Percentiles rank a stretch among this genome's conserved stretches.
These are phyloP conservation scores for Gallinago nigripennis DNA, from an alignment of 2,797 vertebrate species.

Conservation along the genomic window DNA sequence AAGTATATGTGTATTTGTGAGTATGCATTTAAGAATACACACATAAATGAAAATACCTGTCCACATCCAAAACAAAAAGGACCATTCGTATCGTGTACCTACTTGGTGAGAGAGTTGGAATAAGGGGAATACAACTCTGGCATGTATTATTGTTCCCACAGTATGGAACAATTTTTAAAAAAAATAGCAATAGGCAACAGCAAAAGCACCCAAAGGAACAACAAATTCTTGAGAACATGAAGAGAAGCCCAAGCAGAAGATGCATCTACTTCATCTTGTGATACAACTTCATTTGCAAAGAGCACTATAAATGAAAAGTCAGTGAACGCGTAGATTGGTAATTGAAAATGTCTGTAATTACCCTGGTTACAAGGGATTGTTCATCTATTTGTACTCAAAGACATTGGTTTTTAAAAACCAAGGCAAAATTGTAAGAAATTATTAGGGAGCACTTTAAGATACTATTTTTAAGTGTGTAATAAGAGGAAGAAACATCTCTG, in stretches of 20 bases:
- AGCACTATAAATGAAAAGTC: conserved; percentile 44
- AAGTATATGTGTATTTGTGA: background rate
- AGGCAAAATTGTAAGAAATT: conserved; percentile 32
- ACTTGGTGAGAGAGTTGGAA: background rate
- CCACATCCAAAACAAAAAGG: background rate
- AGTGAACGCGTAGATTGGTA: background rate
- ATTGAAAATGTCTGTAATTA: conserved; percentile 55
- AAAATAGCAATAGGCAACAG: background rate
- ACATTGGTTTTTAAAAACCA: background rate
- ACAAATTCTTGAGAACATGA: conserved; percentile 32
- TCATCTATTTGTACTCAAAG: conserved; percentile 16
- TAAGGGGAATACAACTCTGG: background rate
- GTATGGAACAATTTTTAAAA: background rate
- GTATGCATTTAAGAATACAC: background rate
- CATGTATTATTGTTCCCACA: background rate
- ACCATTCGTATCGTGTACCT: background rate
- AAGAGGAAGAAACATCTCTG: conserved; percentile 40
- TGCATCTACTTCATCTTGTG: conserved; percentile 25
- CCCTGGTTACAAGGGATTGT: conserved; percentile 25
- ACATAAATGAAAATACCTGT: background rate
- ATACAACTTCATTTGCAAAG: conserved; percentile 29
- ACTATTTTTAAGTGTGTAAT: conserved; percentile 49
- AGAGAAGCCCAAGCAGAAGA: conserved; percentile 30
- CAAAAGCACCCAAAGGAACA: conserved; percentile 52
- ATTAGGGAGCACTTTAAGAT: conserved; percentile 22